Evolutionary conservation across 2,888 invertebrate species (phyloP), one percentile per base, ranked within the genome.

Genomic region (Lampropteryx suffumata): DNA sequence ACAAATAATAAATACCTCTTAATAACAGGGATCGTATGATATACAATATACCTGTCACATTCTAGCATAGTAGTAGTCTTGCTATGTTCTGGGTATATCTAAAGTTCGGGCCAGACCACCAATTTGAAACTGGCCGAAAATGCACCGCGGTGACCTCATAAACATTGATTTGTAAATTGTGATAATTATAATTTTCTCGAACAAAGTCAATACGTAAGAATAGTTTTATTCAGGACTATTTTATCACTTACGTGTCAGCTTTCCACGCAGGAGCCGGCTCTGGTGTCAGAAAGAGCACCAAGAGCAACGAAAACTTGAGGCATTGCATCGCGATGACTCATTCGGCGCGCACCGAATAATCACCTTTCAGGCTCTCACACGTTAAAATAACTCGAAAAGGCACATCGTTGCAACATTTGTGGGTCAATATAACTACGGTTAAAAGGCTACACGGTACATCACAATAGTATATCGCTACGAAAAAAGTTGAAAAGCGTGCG

Each of bases 301-400:
- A 67, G 52, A 85, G 45, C 49, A 86, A 58, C 45, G 69, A 62
- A 61, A 74, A 68, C 68, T 69, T 78, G 55, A 73, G 61, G 64
- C 75, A 78, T 68, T 76, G 73, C 89, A 88, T 88, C 55, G 65
- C 65, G 73, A 63, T 81, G 83, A 84, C 71, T 82, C 84, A 81
- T 48, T 27, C 44, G 44, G 12, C 73, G 67, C 73, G 67, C 76
- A 63, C 62, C 59, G 59, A 65, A 59, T 61, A 65, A 51, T 69
- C 57, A 66, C 65, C 56, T 59, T 55, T 17, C 17, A 17, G 4
- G n/a, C n/a, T n/a, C n/a, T 49, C 50, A 52, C 59, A 29, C 40
- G 26, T 47, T 55, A 71, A 70, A 72, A 79, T 76, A 79, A 82
- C 72, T 74, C 65, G 61, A 61, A 82, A 87, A 88, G 87, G 87